phyloP scores from a whole-genome alignment of 2,797 vertebrate species.

The Phataginus tricuspis region DNA sequence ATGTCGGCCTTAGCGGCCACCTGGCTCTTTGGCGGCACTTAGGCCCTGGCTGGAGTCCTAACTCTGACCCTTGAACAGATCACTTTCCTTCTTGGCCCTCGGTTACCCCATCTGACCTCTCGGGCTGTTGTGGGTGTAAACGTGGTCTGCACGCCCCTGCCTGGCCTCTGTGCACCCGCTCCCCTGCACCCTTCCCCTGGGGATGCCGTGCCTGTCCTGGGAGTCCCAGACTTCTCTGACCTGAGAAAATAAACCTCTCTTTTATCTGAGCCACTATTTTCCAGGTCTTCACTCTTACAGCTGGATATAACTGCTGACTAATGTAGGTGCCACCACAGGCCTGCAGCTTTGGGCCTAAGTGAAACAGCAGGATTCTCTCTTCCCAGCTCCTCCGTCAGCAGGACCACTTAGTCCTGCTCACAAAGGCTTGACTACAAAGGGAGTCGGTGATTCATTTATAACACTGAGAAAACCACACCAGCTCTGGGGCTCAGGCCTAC shows the following conservation, averaged over 20 bases:
- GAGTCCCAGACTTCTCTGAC: background rate
- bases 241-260: background rate
- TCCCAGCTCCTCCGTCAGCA: background rate
- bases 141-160: rapidly evolving
- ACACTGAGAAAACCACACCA: background rate
- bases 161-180: background rate
- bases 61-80: background rate
- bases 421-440: background rate
- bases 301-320: background rate
- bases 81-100: background rate
- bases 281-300: background rate
- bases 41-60: background rate
- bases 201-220: background rate
- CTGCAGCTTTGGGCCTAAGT: background rate
- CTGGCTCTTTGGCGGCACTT: background rate
- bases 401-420: background rate
- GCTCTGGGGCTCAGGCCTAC: background rate
- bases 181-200: background rate
- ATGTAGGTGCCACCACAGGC: background rate
- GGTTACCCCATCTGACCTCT: background rate
- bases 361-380: background rate
- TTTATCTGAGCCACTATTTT: background rate
- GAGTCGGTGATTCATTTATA: no score
- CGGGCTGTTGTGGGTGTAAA: background rate
- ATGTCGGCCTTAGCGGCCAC: no score